Evolutionary conservation across 2,888 invertebrate species (phyloP), one percentile per base, ranked within the genome.

Genomic region (Blastobasis adustella): DNA sequence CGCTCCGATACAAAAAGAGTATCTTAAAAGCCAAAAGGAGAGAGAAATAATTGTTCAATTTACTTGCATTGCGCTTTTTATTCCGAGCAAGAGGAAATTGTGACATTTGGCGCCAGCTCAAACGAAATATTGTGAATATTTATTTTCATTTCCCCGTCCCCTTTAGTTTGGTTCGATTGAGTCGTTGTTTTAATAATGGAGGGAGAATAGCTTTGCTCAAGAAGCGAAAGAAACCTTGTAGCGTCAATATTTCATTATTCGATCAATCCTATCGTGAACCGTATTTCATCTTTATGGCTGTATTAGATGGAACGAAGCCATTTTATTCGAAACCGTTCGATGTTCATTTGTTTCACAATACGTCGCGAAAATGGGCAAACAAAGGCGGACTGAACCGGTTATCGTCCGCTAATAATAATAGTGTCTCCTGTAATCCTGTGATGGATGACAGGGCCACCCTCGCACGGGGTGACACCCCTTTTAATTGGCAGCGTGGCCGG

Each of bases 361-460:
- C 23, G 23, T 23, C 23, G 23, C 49, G 72, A 73, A 72, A 76
- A 78, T 73, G 66, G 66, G 56, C 66, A 69, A 71, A 79, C 80
- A 79, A 81, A 81, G 73, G 71, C 73, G 71, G 77, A 76, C 79
- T 79, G 79, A 77, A 71, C 74, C 79, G 73, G 84, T 76, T 84
- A 84, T 82, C 74, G 80, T 69, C 67, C 68, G 71, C 77, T 79
- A 80, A 81, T 83, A 83, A 85, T 81, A 85, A 82, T 82, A 81
- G 79, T 82, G 82, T 79, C 78, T 23, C 76, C 67, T 62, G 65
- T 82, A 83, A 85, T 83, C 84, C 83, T 52, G 71, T 83, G 84
- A 83, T 72, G 85, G 85, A 83, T 83, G 81, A 74, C 82, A 72
- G 74, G 55, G 69, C 65, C 68, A 68, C 67, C 69, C 65, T 58